These are phyloP conservation scores for Vanacampus margaritifer DNA, from an alignment of 2,113 vertebrate species.

Conservation along the genomic window DNA sequence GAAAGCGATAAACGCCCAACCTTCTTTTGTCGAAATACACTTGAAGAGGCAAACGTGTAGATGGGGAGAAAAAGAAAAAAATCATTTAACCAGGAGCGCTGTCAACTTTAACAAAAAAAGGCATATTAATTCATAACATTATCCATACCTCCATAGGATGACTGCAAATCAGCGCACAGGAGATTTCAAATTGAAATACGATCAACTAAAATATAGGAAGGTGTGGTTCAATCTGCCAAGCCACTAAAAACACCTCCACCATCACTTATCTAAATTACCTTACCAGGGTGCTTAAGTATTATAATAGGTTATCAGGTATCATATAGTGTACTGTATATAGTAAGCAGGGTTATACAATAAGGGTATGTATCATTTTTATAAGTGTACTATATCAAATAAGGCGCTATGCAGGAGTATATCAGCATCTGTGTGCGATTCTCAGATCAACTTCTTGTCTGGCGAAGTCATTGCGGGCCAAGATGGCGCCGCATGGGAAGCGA, in stretches of 20 bases:
- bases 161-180: neutral
- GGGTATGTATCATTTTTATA: conserved; percentile 74
- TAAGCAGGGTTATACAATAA: conserved; percentile 75
- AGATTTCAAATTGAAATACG: neutral
- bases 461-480: conserved; percentile 15
- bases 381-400: conserved; percentile 72
- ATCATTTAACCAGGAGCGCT: neutral
- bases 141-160: neutral
- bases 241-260: conserved; percentile 56
- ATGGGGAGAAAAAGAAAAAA: neutral
- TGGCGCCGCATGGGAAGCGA: conserved; percentile 36
- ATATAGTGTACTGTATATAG: conserved; percentile 66
- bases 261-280: conserved; percentile 71
- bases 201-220: neutral
- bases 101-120: neutral
- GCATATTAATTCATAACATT: neutral
- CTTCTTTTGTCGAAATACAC: neutral
- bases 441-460: conserved; percentile 26
- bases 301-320: conserved; percentile 70
- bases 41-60: neutral
- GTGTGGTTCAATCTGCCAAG: conserved; percentile 6
- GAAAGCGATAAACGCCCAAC: neutral
- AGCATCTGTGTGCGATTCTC: conserved; percentile 63
- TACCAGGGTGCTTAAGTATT: conserved; percentile 70
- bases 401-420: conserved; percentile 73